These are phyloP conservation scores for Metacarcinus magister DNA, from an alignment of 2,888 invertebrate species.

Conservation along the genomic window DNA sequence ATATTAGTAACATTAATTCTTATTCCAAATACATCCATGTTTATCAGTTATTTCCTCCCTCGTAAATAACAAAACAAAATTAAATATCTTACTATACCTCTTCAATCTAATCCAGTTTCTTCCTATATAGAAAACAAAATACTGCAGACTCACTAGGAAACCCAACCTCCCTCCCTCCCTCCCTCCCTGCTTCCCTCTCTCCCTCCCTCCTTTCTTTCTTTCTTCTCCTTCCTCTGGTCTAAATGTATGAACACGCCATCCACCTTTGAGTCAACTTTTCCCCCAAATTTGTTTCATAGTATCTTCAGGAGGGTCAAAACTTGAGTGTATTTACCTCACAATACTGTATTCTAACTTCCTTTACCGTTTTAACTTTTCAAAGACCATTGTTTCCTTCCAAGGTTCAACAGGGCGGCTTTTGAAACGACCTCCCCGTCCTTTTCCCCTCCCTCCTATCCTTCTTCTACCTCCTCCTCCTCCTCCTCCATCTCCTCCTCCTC, in stretches of 20 bases:
- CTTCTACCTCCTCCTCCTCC: background rate
- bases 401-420: background rate
- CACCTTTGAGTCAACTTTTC: constrained; percentile 4
- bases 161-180: background rate
- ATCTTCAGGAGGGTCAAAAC: background rate
- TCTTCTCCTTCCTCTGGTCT: background rate
- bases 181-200: background rate
- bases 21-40: background rate
- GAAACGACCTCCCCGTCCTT: background rate
- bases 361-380: background rate
- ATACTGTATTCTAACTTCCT: constrained; percentile 16
- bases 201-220: background rate
- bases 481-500: background rate
- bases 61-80: background rate
- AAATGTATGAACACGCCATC: background rate
- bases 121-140: background rate
- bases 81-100: background rate
- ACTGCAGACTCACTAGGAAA: background rate
- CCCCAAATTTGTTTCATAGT: constrained; percentile 46
- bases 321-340: constrained; percentile 23
- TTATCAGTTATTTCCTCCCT: background rate
- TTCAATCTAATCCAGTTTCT: background rate
- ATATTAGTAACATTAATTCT: too few species aligned
- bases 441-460: background rate
- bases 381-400: constrained; percentile 13